Base-by-base conservation (phyloP, 1,140 invertebrate species). In the Monochamus saltuarius region DNA sequence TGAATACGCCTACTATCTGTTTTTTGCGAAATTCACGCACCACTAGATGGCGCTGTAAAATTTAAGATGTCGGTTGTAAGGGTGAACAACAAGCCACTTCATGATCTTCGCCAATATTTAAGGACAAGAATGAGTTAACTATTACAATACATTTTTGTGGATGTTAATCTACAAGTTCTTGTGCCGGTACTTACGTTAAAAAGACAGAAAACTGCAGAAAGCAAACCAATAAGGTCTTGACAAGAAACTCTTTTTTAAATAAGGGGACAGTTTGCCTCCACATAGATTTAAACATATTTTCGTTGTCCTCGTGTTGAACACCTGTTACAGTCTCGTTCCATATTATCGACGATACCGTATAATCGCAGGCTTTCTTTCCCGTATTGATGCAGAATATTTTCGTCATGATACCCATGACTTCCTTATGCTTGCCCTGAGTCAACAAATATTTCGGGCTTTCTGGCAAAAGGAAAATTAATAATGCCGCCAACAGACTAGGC, bases 381-480 rank as follows among this genome's bases (percentile, higher is more conserved):
- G 81, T 86, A 59, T 90, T 90, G 6, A 59, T 39, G 4, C 45
- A 54, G 36, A 59, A 68, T 59, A 68, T 68, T 1, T 69, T 75
- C 45, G 75, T 75, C 4, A 91, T 71, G 11, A 86, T 78, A 37
- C 78, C 66, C 1, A 90, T 64, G 0, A 88, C 82, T 63, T 85
- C 82, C 0, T 86, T 78, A 10, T 78, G 69, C 62, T 78, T 80
- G 50, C 87, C 86, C 73, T 84, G 80, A 0, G 84, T 79, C 10
- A 91, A 74, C 10, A 89, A 76, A 72, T 85, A 93, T 70, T 90
- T 90, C 0, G 91, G 91, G 59, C 88, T 92, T 72, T 94, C 91
- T 0, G 87, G 86, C 4, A 87, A 77, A 4, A 78, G 73, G 8
- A 82, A 80, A 0, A 83, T 66, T 38, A 85, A 74, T 0, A 83